phyloP scores from a whole-genome alignment of 2,797 vertebrate genomes.

The Lophotriccus pileatus region DNA sequence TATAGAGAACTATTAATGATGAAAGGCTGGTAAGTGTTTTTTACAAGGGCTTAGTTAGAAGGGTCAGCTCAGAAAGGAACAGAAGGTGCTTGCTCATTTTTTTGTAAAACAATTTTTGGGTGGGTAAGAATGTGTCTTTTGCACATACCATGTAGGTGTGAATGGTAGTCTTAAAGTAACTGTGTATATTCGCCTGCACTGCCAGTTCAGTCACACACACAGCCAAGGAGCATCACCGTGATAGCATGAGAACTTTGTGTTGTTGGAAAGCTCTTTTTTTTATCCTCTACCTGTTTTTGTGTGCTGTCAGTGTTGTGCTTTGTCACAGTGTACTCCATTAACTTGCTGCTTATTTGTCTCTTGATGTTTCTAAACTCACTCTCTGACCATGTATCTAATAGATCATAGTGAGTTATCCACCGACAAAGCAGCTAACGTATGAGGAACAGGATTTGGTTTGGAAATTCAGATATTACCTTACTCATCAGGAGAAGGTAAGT shows the following conservation, averaged over 20 bases:
- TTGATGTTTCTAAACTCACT: not conserved
- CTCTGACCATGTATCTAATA: slow-evolving; percentile 57
- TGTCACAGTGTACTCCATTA: not conserved
- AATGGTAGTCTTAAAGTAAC: not conserved
- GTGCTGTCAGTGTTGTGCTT: not conserved
- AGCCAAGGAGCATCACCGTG: not conserved
- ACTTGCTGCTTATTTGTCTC: not conserved
- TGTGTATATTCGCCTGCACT: not conserved
- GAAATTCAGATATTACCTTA: slow-evolving; percentile 99
- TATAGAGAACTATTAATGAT: not conserved
- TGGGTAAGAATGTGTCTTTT: not conserved
- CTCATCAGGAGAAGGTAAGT: slow-evolving; percentile 94
- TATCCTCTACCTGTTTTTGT: not conserved
- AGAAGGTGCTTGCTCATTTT: not conserved
- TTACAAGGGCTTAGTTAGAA: not conserved
- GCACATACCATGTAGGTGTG: not conserved
- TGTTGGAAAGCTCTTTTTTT: not conserved
- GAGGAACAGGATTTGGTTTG: slow-evolving; percentile 98
- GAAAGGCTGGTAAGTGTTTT: not conserved
- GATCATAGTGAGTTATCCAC: slow-evolving; percentile 98
- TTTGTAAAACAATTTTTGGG: not conserved
- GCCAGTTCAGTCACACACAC: not conserved
- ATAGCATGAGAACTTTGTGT: not conserved
- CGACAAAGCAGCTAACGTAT: slow-evolving; percentile 94
- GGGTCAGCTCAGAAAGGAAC: not conserved